Percentiles rank a stretch among this genome's conserved stretches.
Conservation (phyloP, 2,888 invertebrate species). For the Tiliacea aurago region DNA sequence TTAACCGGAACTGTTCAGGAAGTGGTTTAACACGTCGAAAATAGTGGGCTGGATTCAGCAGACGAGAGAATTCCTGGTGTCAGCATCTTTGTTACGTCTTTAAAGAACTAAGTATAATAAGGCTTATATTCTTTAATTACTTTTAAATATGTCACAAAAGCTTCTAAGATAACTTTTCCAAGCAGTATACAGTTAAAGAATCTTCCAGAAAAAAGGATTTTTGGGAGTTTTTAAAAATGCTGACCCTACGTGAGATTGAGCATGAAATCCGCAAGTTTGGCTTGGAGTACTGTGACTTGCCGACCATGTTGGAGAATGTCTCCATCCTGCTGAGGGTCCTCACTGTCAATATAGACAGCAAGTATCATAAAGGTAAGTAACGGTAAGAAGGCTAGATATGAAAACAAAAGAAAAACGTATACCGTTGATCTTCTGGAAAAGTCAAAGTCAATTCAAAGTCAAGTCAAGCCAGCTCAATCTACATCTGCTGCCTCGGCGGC, state of each 20-base stretch:
- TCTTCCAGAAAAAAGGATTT: neutral
- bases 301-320: conserved; percentile 71
- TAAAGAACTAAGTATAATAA: conserved; percentile 19
- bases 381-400: neutral
- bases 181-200: neutral
- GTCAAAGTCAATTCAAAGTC: neutral
- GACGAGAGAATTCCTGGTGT: too few species aligned
- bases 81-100: neutral
- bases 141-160: neutral
- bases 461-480: neutral
- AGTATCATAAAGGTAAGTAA: conserved; percentile 61
- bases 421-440: neutral
- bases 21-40: neutral
- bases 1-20: neutral
- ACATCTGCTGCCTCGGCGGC: neutral
- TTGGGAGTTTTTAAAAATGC: neutral
- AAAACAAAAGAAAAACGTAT: neutral
- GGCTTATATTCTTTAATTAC: neutral
- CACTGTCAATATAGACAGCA: conserved; percentile 67
- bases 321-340: conserved; percentile 64
- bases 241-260: conserved; percentile 28
- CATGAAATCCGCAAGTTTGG: conserved; percentile 65
- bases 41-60: neutral
- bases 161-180: neutral
- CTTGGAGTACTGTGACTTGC: conserved; percentile 65